Percentiles rank a stretch among this genome's conserved stretches.
These are phyloP conservation scores for Maccullochella peelii DNA, from an alignment of 2,113 vertebrate genomes.

Conservation along the genomic window DNA sequence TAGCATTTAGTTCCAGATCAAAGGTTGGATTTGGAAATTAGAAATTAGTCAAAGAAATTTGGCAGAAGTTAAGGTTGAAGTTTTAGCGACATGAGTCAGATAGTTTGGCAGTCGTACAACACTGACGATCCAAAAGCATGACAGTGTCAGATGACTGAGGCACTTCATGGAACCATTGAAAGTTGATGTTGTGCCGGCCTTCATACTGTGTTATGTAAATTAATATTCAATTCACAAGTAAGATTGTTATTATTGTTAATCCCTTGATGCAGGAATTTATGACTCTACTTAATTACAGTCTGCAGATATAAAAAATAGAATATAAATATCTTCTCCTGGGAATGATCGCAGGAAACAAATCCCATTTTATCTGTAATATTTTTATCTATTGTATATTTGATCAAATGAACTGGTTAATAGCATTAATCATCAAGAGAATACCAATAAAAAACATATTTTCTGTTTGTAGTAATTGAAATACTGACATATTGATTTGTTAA, in stretches of 20 bases:
- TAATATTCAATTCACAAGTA: constrained; percentile 8
- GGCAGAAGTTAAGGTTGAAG: not conserved
- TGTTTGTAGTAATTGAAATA: not conserved
- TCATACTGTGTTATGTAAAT: constrained; percentile 6
- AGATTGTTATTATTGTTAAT: constrained; percentile 9
- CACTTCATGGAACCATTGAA: not conserved
- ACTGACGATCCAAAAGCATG: not conserved
- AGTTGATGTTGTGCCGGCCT: not conserved
- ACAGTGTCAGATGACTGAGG: constrained; percentile 2
- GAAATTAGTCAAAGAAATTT: constrained; percentile 37
- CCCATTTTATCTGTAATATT: not conserved
- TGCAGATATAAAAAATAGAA: not conserved
- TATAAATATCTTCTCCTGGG: constrained; percentile 16
- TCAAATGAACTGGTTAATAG: not conserved
- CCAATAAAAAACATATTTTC: not conserved
- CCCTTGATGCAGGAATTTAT: not conserved
- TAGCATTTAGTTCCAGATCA: constrained; percentile 52
- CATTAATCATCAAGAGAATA: not conserved
- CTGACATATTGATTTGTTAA: not conserved
- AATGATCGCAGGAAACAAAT: constrained; percentile 8
- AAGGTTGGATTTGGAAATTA: constrained; percentile 31
- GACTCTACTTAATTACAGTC: constrained; percentile 6
- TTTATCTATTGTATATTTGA: not conserved
- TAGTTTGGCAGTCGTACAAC: constrained; percentile 23
- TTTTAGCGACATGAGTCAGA: constrained; percentile 29